Evolutionary conservation across 2,888 invertebrate species (phyloP).

Genomic region (Lepidocyrtinus sp.): DNA sequence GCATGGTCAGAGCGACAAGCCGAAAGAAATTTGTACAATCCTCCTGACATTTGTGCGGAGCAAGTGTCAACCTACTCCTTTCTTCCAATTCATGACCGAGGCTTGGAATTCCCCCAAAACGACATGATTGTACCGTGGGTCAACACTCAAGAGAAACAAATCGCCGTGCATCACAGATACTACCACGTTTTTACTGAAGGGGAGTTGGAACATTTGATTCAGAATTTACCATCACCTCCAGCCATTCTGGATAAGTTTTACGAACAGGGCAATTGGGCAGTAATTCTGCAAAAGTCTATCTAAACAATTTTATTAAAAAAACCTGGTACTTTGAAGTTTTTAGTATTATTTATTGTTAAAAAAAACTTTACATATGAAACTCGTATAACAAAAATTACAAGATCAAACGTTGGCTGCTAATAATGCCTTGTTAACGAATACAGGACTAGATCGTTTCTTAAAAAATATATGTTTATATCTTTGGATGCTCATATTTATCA

Average conservation of each 20-base stretch:
- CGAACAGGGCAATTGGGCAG: conserved; percentile 98
- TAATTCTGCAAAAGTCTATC: conserved; percentile 71
- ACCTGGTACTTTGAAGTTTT: too few relatives aligned
- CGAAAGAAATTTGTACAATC: conserved; percentile 72
- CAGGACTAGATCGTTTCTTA: conserved; percentile 53
- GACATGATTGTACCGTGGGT: conserved; percentile 98
- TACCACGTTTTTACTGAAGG: conserved; percentile 94
- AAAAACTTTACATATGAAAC: conserved; percentile 28
- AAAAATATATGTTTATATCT: conserved; percentile 43
- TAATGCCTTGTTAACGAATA: conserved; percentile 39
- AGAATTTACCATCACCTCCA: conserved; percentile 74
- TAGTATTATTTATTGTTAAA: background rate
- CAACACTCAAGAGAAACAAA: conserved; percentile 71
- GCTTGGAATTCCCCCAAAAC: conserved; percentile 90
- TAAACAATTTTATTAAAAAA: background rate
- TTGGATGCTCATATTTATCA: conserved; percentile 36
- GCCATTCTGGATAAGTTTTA: conserved; percentile 83
- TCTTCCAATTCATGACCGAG: conserved; percentile 89
- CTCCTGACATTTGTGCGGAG: conserved; percentile 23
- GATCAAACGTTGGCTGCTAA: conserved; percentile 26
- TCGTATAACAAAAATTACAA: conserved; percentile 35
- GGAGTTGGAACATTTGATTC: conserved; percentile 82
- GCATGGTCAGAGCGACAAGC: conserved; percentile 77
- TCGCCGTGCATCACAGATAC: conserved; percentile 81
- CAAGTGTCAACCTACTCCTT: conserved; percentile 56